Percentiles rank a stretch among this genome's conserved stretches.
Evolutionary conservation across 2,113 vertebrate species (phyloP).

Genomic region (Hiodon tergisus): DNA sequence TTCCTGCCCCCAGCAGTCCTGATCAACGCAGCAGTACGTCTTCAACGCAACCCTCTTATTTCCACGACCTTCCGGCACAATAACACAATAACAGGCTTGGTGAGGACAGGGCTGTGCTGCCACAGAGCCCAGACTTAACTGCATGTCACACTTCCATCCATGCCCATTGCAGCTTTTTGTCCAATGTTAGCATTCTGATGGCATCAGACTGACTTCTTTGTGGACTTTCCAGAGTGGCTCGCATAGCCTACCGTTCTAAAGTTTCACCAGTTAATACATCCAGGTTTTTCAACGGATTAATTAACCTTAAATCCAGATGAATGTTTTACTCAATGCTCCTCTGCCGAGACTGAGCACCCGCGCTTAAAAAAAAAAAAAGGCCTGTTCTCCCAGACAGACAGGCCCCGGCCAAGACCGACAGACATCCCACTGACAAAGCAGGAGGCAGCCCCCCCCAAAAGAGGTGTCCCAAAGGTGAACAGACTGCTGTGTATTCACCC

Average conservation of each 20-base stretch:
- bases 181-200: not conserved
- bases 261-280: too few species aligned
- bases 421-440: not conserved
- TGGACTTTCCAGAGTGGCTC: too few species aligned
- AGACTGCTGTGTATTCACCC: not conserved
- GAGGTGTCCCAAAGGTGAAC: not conserved
- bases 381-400: not conserved
- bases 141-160: not conserved
- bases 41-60: constrained; percentile 16
- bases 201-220: not conserved
- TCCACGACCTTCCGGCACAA: constrained; percentile 1
- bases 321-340: not conserved
- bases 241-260: too few species aligned
- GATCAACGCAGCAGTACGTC: constrained; percentile 21
- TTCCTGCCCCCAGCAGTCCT: constrained; percentile 5
- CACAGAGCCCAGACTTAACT: not conserved
- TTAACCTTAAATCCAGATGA: not conserved
- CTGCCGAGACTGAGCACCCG: not conserved
- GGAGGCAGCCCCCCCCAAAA: not conserved
- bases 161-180: not conserved
- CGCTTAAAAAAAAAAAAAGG: not conserved
- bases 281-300: not conserved
- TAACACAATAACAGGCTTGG: constrained; percentile 8
- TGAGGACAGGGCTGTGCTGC: not conserved
- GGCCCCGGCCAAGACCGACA: too few species aligned